phyloP scores from a whole-genome alignment of 2,113 vertebrate genomes.

The mouse (Mus musculus) region DNA sequence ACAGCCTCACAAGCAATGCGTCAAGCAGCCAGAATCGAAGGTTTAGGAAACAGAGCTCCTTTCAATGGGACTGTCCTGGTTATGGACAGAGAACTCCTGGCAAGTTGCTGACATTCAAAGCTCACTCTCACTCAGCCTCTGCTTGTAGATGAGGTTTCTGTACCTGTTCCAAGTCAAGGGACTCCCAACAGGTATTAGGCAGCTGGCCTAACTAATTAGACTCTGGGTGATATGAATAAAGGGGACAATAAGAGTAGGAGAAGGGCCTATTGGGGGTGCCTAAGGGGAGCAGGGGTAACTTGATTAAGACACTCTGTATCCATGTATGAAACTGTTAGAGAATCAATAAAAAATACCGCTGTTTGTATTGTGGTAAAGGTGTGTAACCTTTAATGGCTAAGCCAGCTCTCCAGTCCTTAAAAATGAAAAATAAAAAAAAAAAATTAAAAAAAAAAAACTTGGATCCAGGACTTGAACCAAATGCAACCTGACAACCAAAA shows the following conservation, averaged over 20 bases:
- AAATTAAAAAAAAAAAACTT: background rate
- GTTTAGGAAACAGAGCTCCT: too few species aligned
- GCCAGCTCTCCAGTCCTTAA: background rate
- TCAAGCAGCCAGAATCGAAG: background rate
- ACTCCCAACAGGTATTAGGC: background rate
- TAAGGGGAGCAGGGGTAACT: background rate
- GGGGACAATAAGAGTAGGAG: too few species aligned
- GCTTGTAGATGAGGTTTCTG: background rate
- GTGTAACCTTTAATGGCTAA: background rate
- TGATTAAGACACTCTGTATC: background rate
- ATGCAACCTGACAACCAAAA: background rate
- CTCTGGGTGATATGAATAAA: background rate
- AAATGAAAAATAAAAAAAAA: background rate
- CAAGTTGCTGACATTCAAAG: background rate
- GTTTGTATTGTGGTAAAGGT: background rate
- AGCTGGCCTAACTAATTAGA: background rate
- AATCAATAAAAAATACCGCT: background rate
- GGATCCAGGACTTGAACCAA: background rate
- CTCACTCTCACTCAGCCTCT: background rate
- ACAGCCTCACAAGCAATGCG: background rate
- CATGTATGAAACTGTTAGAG: background rate
- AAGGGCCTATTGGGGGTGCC: too few species aligned
- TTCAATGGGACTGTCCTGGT: background rate
- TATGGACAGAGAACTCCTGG: background rate
- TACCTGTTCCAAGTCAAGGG: background rate